Percentiles rank a stretch among this genome's conserved stretches.
phyloP scores from a whole-genome alignment of 2,113 vertebrate genomes.

The Thalassoma bifasciatum region DNA sequence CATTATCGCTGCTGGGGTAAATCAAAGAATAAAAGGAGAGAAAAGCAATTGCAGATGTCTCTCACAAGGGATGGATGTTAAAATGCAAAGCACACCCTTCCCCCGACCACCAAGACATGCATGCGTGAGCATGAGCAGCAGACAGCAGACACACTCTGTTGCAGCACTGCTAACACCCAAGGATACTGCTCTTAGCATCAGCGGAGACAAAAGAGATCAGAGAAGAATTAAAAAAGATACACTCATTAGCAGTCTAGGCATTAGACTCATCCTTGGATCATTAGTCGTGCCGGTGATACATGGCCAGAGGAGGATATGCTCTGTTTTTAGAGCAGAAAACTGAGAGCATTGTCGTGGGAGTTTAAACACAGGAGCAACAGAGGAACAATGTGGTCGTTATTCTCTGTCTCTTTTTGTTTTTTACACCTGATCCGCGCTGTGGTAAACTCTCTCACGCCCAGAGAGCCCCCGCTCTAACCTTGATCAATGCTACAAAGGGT shows the following conservation, averaged over 20 bases:
- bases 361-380: background rate
- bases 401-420: background rate
- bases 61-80: conserved; percentile 48
- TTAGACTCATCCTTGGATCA: conserved; percentile 26
- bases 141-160: conserved; percentile 40
- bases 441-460: background rate
- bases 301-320: background rate
- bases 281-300: conserved; percentile 17
- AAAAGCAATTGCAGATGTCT: conserved; percentile 22
- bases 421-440: conserved; percentile 2
- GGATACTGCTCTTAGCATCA: conserved; percentile 1
- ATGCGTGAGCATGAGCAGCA: conserved; percentile 63
- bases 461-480: conserved; percentile 49
- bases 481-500: conserved; percentile 29
- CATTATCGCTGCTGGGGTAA: background rate
- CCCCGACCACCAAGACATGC: conserved; percentile 59
- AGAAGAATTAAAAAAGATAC: background rate
- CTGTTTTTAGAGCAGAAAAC: background rate
- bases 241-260: conserved; percentile 26
- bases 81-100: conserved; percentile 71
- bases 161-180: conserved; percentile 9
- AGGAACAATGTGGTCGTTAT: background rate
- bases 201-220: background rate
- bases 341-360: background rate
- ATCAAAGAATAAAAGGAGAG: conserved; percentile 34